Conservation (phyloP, 1,140 invertebrate genomes). For the Drosophila oshimai region DNA sequence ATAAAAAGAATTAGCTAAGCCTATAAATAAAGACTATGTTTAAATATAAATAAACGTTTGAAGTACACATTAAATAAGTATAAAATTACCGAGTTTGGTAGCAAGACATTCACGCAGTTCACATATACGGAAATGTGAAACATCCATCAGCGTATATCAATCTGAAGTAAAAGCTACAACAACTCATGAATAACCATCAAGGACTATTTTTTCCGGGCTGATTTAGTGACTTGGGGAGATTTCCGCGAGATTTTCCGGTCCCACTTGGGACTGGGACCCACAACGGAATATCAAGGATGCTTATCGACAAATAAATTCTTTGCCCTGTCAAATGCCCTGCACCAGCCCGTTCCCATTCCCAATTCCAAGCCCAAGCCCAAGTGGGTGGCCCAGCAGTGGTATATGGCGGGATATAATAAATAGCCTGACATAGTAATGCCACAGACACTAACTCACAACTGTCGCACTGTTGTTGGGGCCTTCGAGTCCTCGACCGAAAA, state of each 20-base stretch:
- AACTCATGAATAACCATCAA: conserved; percentile 29
- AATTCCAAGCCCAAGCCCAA: background rate
- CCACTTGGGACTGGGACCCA: background rate
- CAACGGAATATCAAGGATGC: conserved; percentile 29
- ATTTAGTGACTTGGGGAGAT: conserved; percentile 31
- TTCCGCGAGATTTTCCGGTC: conserved; percentile 17
- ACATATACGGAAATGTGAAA: background rate
- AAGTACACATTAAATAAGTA: too few species aligned
- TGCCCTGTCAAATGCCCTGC: conserved; percentile 34
- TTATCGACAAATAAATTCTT: conserved; percentile 51
- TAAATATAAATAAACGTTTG: too few species aligned
- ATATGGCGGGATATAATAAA: conserved; percentile 39
- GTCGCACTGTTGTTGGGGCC: conserved; percentile 35
- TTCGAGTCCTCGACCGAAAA: conserved; percentile 34
- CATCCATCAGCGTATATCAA: background rate
- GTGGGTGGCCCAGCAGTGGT: conserved; percentile 6
- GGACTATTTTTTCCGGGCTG: conserved; percentile 8
- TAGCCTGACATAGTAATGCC: conserved; percentile 48
- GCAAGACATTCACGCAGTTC: background rate
- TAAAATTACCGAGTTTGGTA: too few species aligned
- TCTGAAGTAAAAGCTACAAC: background rate
- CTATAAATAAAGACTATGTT: too few species aligned
- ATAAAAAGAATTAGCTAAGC: too few species aligned
- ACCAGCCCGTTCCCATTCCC: too few species aligned
- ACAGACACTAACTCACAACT: conserved; percentile 62